Conservation (phyloP, 2,888 invertebrate genomes). For the Chrysomela aeneicollis region DNA sequence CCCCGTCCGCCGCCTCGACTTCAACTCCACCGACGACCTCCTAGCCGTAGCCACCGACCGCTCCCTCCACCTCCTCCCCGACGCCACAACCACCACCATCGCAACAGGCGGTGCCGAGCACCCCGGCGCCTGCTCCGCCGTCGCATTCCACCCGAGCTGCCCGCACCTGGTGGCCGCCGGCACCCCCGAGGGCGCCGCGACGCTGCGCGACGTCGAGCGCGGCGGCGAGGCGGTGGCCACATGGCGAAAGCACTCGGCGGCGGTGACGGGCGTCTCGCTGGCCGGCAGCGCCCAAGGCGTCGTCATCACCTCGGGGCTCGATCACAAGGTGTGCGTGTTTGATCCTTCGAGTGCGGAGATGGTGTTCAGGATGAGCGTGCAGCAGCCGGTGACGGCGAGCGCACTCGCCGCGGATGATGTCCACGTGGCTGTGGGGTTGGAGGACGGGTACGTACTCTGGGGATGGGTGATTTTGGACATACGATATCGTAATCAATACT, state of each 20-base stretch:
- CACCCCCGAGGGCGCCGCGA: constrained; percentile 48
- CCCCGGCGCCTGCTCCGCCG: constrained; percentile 28
- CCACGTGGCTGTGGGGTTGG: constrained; percentile 50
- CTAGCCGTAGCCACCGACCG: constrained; percentile 46
- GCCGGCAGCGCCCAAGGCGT: constrained; percentile 45
- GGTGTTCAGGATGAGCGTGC: constrained; percentile 50
- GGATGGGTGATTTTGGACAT: no score
- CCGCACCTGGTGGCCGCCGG: constrained; percentile 47
- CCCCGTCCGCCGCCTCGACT: constrained; percentile 47
- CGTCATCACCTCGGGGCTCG: constrained; percentile 51
- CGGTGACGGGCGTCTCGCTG: constrained; percentile 49
- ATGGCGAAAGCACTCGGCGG: constrained; percentile 44
- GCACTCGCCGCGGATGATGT: constrained; percentile 51
- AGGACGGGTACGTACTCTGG: constrained; percentile 51
- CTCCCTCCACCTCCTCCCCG: constrained; percentile 34
- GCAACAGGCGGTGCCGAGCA: constrained; percentile 31
- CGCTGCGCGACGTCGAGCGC: constrained; percentile 46
- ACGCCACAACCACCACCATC: constrained; percentile 31
- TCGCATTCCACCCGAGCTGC: constrained; percentile 49
- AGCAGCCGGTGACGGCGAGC: constrained; percentile 49
- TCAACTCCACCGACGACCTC: constrained; percentile 48
- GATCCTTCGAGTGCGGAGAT: constrained; percentile 46
- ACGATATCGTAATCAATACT: no score
- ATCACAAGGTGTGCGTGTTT: constrained; percentile 52
- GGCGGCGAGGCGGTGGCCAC: constrained; percentile 38